phyloP scores from a whole-genome alignment of 2,113 vertebrate genomes.

The Crotalus viridis region DNA sequence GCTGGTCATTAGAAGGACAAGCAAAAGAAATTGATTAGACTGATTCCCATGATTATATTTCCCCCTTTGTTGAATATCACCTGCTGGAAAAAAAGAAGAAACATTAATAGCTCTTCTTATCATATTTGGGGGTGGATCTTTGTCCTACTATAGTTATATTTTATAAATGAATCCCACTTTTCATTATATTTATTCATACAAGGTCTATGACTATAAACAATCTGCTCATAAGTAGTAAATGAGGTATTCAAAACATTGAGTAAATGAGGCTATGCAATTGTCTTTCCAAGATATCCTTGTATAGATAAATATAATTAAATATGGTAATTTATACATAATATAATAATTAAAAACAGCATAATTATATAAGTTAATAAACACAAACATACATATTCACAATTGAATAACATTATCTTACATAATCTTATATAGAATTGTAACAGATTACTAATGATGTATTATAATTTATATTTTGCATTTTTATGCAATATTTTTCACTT shows the following conservation, averaged over 20 bases:
- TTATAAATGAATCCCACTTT: not conserved
- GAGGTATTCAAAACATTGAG: not conserved
- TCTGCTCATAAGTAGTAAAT: not conserved
- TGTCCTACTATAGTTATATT: not conserved
- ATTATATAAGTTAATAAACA: not conserved
- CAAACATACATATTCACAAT: not conserved
- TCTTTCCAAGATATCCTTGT: not conserved
- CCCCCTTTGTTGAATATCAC: not conserved
- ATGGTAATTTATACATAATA: not conserved
- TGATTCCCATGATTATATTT: not conserved
- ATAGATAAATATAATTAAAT: not conserved
- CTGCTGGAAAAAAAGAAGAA: not conserved
- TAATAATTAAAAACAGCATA: not conserved
- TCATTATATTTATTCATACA: not conserved
- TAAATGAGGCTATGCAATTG: not conserved
- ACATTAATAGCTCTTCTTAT: not conserved
- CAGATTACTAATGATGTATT: not conserved
- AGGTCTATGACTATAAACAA: not conserved
- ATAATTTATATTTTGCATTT: not conserved
- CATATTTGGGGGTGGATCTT: not conserved
- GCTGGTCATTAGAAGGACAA: not conserved
- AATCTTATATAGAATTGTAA: not conserved
- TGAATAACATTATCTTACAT: not conserved
- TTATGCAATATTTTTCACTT: not conserved
- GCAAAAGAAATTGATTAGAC: not conserved